phyloP scores from a whole-genome alignment of 2,797 vertebrate species.

The Pangasius macronema region DNA sequence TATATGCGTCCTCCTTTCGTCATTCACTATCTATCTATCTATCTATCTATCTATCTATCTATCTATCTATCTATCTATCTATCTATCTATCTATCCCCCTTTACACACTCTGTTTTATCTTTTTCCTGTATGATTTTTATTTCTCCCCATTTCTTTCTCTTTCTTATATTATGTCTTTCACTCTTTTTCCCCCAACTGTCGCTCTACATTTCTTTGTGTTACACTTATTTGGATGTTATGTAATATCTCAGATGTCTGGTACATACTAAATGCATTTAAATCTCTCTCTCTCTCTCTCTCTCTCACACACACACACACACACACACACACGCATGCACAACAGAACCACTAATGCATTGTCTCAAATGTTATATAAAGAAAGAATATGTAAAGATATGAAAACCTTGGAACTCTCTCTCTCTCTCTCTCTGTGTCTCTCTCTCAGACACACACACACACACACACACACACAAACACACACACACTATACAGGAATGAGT shows the following conservation, averaged over 20 bases:
- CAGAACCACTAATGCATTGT: background rate
- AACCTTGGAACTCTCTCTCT: background rate
- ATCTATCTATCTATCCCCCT: background rate
- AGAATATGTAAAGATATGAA: conserved; percentile 15
- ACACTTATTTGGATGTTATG: background rate
- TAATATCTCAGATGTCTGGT: background rate
- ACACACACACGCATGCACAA: background rate
- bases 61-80: background rate
- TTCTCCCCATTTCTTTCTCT: background rate
- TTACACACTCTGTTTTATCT: background rate
- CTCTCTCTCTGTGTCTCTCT: background rate
- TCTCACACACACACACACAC: background rate
- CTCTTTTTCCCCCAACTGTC: background rate
- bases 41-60: background rate
- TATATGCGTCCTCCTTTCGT: background rate
- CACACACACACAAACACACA: conserved; percentile 5
- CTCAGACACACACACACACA: no score
- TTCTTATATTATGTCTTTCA: background rate
- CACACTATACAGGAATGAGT: conserved; percentile 9
- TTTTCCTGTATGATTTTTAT: background rate
- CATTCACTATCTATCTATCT: background rate
- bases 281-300: background rate
- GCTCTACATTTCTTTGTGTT: background rate
- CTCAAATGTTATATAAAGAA: conserved; percentile 22
- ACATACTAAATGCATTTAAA: background rate